Conservation (phyloP, 1,140 invertebrate species). For the Lethocerus indicus region DNA sequence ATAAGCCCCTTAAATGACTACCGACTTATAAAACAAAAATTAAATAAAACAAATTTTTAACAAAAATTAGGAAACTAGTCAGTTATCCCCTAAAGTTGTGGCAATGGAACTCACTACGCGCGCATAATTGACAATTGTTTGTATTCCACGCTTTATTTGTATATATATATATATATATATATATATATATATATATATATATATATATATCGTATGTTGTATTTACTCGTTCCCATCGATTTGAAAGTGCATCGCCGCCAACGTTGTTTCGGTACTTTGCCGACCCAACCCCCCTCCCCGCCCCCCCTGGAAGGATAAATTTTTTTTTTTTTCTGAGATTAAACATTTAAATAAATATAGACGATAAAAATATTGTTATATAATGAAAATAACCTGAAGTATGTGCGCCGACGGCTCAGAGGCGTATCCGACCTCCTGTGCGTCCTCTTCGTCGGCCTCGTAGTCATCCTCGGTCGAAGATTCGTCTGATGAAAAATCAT, state of each 20-base stretch:
- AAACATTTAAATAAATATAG: background rate
- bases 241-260: background rate
- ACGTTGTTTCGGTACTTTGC: background rate
- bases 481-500: background rate
- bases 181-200: no score
- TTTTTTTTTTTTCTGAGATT: background rate
- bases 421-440: constrained; percentile 63
- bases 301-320: background rate
- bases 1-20: no score
- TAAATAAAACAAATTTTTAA: no score
- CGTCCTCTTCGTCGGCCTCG: constrained; percentile 44
- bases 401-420: constrained; percentile 55
- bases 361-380: background rate
- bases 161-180: no score
- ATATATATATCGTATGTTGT: background rate
- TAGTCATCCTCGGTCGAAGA: constrained; percentile 30
- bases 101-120: no score
- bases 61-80: no score
- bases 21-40: no score
- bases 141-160: no score
- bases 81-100: no score
- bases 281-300: background rate
- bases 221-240: background rate
- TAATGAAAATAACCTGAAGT: constrained; percentile 26
- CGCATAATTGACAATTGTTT: no score